Base-by-base conservation (phyloP, 2,888 invertebrate genomes). In the Drosophila diplacantha region DNA sequence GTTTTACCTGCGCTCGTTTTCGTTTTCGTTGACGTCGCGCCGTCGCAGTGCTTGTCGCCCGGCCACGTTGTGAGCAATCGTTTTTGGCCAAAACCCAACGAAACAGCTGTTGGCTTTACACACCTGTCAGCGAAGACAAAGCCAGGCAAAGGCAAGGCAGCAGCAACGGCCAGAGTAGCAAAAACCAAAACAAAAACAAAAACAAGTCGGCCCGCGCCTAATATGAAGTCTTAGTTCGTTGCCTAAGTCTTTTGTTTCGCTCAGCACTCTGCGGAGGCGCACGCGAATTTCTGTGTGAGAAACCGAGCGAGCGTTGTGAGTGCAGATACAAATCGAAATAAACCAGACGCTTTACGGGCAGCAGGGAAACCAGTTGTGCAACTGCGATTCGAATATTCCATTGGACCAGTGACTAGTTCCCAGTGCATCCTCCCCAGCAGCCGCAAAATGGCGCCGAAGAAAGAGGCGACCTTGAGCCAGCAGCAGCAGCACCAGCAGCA, bases 401-500 rank as follows among this genome's bases (percentile, higher is more conserved):
- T 58, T 50, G 39, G 47, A 35, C 43, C 57, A 62, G 53, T 50
- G 59, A 52, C 58, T 38, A 47, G 54, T 35, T 18, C 43, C 53
- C 53, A 53, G 55, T 55, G 55, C 58, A 59, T 55, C 58, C 58
- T 32, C 31, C 29, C 39, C 34, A 50, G 38, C 31, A 46, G 22
- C 44, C 11, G 16, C 14, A 53, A 44, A 74, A 84, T 84, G 84
- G 84, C 83, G 22, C 79, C 77, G 54, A 84, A 82, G 73, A 84
- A 79, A 71, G 84, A 84, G 57, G 43, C 74, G 72, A 80, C 81
- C 80, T 80, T 81, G 73, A 76, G 64, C 70, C 74, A 61, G 32
- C 80, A 69, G 16, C 78, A 75, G 3, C 69, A 24, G 7, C 24
- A 66, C 26, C 77, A 72, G 52, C 73, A 64, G 56, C 73, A 64